Evolutionary conservation across 2,888 invertebrate species (phyloP).

Genomic region (Mamestra brassicae): DNA sequence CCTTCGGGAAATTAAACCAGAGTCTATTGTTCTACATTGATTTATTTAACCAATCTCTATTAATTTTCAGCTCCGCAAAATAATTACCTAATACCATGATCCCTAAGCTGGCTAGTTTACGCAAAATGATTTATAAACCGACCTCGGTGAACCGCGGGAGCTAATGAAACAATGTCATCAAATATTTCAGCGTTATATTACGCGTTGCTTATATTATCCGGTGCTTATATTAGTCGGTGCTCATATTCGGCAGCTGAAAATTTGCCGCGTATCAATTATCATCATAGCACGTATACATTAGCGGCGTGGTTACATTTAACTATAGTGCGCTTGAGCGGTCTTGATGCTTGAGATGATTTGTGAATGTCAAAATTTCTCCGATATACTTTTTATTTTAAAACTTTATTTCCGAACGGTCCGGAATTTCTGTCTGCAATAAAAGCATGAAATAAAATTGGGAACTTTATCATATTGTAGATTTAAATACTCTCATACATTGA

Average conservation of each 20-base stretch:
- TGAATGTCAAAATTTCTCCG: background rate
- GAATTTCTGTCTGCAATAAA: too few relatives aligned
- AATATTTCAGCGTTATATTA: constrained; percentile 49
- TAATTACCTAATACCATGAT: constrained; percentile 9
- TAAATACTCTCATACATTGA: too few relatives aligned
- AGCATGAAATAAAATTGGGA: too few relatives aligned
- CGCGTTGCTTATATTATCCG: constrained; percentile 9
- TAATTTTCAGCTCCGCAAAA: constrained; percentile 14
- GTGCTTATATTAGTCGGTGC: background rate
- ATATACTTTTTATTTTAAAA: too few relatives aligned
- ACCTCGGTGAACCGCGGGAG: constrained; percentile 18
- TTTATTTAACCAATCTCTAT: constrained; percentile 2
- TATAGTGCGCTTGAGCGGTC: constrained; percentile 20
- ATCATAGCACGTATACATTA: constrained; percentile 58
- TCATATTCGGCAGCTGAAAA: constrained; percentile 50
- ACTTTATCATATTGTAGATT: too few relatives aligned
- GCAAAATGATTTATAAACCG: constrained; percentile 33
- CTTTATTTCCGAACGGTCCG: too few relatives aligned
- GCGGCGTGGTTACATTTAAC: constrained; percentile 54
- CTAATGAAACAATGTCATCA: constrained; percentile 51
- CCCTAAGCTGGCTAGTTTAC: constrained; percentile 28
- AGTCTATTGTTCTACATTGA: constrained; percentile 4
- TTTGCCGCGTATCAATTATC: constrained; percentile 67
- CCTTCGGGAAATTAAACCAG: constrained; percentile 31
- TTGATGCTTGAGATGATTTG: constrained; percentile 46